Base-by-base conservation (phyloP, 2,113 vertebrate genomes). In the Etheostoma spectabile region DNA sequence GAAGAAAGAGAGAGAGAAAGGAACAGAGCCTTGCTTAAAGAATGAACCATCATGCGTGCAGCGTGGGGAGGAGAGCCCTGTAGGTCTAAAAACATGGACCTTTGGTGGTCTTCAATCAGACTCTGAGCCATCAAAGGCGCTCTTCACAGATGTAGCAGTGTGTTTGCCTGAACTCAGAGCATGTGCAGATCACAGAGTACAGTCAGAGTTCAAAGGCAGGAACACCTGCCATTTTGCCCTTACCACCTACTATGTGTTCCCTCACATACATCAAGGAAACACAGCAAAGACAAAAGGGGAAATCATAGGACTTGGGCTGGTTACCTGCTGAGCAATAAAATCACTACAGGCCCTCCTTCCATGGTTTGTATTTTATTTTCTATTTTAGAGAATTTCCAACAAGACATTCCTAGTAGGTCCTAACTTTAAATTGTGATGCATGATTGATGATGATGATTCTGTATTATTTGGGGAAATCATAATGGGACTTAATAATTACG, bases 61-160 rank as follows among this genome's bases (percentile, higher is more conserved):
- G 22, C 76, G 42, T 24, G 4, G 13, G 30, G 38, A 68, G 66
- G 61, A 6, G 2, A 53, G 57, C 55, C 55, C 57, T 33, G 11
- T 15, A 46, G 79, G 68, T 80, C 76, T 59, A 35, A 12, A 80
- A 62, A 10, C 52, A 19, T 4, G 35, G 66, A 83, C 66, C 52
- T 83, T 62, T 57, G 70, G 75, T 61, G 68, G 67, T 65, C 71
- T 69, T 88, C 71, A 77, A 24, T 80, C 85, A 78, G 59, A 24
- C n/a, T 6, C 51, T n/a, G 60, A 77, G 45, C 30, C 64, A 60
- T 83, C 84, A 90, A 85, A 90, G 84, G 55, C 8, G 0, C 2
- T 55, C 27, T 19, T 61, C n/a, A 46, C 64, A 52, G 70, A 56
- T 30, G 33, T 3, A 35, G 68, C 53, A 48, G 24, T n/a, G 49